Percentiles rank a stretch among this genome's conserved stretches.
These are phyloP conservation scores for Anastrepha obliqua DNA, from an alignment of 1,140 invertebrate species.

Conservation along the genomic window DNA sequence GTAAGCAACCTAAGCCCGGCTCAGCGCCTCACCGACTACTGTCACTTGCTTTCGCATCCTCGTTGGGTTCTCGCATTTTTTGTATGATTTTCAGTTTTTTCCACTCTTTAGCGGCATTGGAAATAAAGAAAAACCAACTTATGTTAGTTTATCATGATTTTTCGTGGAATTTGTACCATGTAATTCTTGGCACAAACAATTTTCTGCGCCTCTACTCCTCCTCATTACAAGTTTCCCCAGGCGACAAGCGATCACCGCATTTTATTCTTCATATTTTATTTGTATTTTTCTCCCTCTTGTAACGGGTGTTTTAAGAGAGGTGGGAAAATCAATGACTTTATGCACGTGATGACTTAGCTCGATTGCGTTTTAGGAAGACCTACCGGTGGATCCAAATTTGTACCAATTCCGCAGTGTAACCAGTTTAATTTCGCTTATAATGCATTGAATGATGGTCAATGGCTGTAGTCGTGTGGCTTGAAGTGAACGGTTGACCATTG, in stretches of 20 bases:
- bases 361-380: no score
- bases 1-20: background rate
- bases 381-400: no score
- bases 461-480: no score
- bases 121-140: slow-evolving; percentile 39
- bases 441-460: no score
- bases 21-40: background rate
- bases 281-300: background rate
- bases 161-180: slow-evolving; percentile 55
- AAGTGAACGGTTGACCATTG: no score
- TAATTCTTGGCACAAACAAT: slow-evolving; percentile 54
- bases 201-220: slow-evolving; percentile 25
- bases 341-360: no score
- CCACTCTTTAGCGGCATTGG: background rate
- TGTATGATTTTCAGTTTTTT: slow-evolving; percentile 17
- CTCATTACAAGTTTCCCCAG: background rate
- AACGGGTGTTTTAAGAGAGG: no score
- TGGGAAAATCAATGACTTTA: no score
- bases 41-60: background rate
- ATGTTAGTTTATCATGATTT: slow-evolving; percentile 55
- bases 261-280: background rate
- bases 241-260: background rate
- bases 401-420: no score
- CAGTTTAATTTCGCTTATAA: no score
- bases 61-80: background rate